These are phyloP conservation scores for Eupeodes corollae DNA, from an alignment of 1,140 invertebrate species.

Conservation along the genomic window DNA sequence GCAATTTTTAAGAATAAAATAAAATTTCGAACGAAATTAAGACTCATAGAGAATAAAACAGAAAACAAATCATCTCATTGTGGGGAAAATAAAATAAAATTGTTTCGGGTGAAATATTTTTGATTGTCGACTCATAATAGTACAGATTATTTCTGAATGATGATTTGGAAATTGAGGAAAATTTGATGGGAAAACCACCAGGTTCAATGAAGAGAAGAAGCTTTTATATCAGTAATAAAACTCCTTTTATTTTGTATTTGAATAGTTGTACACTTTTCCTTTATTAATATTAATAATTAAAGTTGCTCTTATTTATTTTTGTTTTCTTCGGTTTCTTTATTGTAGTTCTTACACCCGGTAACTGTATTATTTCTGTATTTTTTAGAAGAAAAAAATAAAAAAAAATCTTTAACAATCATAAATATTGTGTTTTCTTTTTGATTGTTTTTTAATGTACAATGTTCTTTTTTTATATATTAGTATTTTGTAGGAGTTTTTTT, in stretches of 20 bases:
- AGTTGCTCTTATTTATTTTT: background rate
- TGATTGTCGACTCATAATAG: no score
- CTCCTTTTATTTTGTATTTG: slow-evolving; percentile 17
- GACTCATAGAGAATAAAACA: no score
- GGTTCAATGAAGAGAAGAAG: no score
- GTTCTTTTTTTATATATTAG: slow-evolving; percentile 9
- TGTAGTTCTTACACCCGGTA: background rate
- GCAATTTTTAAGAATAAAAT: no score
- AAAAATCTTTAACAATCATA: slow-evolving; percentile 13
- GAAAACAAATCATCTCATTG: no score
- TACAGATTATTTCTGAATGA: no score
- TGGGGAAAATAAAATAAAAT: no score
- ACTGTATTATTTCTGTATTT: slow-evolving; percentile 1
- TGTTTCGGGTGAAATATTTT: no score
- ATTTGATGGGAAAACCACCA: no score
- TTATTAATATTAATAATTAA: slow-evolving; percentile 17
- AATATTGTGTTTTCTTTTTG: slow-evolving; percentile 1
- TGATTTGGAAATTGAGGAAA: no score
- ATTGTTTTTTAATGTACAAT: background rate
- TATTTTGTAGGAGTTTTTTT: slow-evolving; percentile 10
- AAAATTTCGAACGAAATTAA: no score
- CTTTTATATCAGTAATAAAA: background rate
- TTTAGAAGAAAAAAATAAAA: slow-evolving; percentile 7
- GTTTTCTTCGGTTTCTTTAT: slow-evolving; percentile 13
- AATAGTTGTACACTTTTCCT: slow-evolving; percentile 33